Conservation (phyloP, 2,888 invertebrate genomes). For the Lochmaea capreae region DNA sequence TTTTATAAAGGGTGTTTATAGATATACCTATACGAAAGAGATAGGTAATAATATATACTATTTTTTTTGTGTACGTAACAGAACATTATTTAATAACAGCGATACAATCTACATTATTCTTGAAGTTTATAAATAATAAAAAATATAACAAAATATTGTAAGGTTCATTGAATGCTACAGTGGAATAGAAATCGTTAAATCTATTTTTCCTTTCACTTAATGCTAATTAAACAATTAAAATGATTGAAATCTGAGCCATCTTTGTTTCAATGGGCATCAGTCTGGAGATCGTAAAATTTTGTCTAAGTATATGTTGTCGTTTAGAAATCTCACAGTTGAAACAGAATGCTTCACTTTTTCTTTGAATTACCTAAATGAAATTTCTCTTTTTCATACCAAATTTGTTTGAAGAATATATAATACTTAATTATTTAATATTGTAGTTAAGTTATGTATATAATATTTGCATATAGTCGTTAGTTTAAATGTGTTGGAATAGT, state of each 20-base stretch:
- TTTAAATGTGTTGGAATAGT: too few species aligned
- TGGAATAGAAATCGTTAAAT: not conserved
- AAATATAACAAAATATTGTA: not conserved
- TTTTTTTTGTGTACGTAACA: not conserved
- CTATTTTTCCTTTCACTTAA: not conserved
- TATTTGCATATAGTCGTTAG: too few species aligned
- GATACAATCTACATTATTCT: not conserved
- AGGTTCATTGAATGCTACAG: not conserved
- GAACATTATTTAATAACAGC: not conserved
- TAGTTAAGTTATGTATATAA: too few species aligned
- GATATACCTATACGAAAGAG: too few species aligned
- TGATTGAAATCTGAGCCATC: constrained; percentile 15
- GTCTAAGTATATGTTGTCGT: too few species aligned
- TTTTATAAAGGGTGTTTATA: too few species aligned
- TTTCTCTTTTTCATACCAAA: too few species aligned
- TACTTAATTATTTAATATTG: too few species aligned
- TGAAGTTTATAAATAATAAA: not conserved
- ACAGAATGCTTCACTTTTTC: not conserved
- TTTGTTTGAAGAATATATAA: too few species aligned
- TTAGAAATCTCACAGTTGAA: not conserved
- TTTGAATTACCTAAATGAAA: too few species aligned
- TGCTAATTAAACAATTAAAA: not conserved
- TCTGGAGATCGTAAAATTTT: not conserved
- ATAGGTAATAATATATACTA: too few species aligned
- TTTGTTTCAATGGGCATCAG: not conserved